phyloP scores from a whole-genome alignment of 2,888 invertebrate species.

The Stramonita haemastoma region DNA sequence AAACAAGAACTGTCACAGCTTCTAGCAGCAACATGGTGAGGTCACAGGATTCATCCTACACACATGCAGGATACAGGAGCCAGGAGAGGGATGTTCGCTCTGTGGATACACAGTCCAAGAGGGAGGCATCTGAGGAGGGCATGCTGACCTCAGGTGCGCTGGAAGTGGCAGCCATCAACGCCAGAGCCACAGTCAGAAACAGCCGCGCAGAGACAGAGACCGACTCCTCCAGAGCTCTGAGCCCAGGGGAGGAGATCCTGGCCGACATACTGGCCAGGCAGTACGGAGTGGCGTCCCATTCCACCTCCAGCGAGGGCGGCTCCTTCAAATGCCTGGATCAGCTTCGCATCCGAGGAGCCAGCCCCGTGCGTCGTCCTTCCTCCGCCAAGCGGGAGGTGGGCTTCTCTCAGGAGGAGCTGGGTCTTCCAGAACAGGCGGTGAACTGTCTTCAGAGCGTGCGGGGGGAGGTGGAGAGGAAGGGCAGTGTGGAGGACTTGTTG shows the following conservation, averaged over 20 bases:
- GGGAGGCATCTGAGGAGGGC: constrained; percentile 18
- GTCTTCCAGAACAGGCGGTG: constrained; percentile 16
- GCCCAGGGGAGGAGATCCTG: constrained; percentile 40
- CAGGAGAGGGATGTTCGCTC: neutral
- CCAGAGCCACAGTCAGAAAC: constrained; percentile 9
- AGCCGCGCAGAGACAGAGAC: neutral
- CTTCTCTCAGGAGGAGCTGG: constrained; percentile 21
- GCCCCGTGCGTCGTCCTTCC: neutral
- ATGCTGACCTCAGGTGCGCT: constrained; percentile 38
- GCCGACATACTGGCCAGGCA: constrained; percentile 38
- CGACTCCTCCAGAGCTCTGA: constrained; percentile 30
- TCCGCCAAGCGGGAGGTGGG: neutral
- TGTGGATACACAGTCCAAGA: neutral
- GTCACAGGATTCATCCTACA: neutral
- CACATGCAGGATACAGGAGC: neutral
- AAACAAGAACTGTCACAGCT: neutral
- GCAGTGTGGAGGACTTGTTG: constrained; percentile 18
- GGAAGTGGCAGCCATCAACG: constrained; percentile 36
- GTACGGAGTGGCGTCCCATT: neutral
- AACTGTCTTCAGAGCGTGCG: constrained; percentile 15
- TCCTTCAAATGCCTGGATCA: neutral
- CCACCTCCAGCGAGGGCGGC: neutral
- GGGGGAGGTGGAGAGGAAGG: neutral
- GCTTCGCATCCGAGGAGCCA: neutral
- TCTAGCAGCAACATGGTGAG: neutral